Conservation (phyloP, 2,888 invertebrate species). For the Philereme transversata region DNA sequence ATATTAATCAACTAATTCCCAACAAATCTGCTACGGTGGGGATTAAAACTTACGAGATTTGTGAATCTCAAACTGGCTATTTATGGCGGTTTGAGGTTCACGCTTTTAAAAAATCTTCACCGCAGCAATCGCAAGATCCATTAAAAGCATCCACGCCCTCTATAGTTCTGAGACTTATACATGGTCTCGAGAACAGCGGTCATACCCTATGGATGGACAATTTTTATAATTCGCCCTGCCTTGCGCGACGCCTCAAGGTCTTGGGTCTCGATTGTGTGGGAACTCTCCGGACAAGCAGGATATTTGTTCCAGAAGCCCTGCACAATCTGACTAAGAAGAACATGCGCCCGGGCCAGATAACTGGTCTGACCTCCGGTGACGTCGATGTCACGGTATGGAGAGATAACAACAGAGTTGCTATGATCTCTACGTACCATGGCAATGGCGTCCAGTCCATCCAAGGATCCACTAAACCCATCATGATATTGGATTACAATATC, state of each 20-base stretch:
- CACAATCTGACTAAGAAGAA: constrained; percentile 12
- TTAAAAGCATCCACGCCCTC: constrained; percentile 10
- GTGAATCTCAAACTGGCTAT: constrained; percentile 30
- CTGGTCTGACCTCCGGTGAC: constrained; percentile 22
- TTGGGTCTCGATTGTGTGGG: constrained; percentile 41
- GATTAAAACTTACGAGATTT: constrained; percentile 38
- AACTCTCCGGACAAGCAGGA: constrained; percentile 26
- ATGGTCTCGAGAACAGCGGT: constrained; percentile 38
- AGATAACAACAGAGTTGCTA: constrained; percentile 21
- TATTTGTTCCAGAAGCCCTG: constrained; percentile 18
- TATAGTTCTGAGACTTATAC: constrained; percentile 16
- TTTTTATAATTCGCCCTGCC: constrained; percentile 42
- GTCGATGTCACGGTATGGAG: constrained; percentile 30
- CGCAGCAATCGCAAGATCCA: constrained; percentile 18
- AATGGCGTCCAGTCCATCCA: constrained; percentile 8
- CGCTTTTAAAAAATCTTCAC: constrained; percentile 16
- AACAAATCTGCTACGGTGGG: constrained; percentile 28
- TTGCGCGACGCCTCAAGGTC: constrained; percentile 39
- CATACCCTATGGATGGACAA: constrained; percentile 44
- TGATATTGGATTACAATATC: constrained; percentile 33
- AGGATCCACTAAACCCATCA: constrained; percentile 29
- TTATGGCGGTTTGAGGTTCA: constrained; percentile 22
- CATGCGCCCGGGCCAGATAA: constrained; percentile 20
- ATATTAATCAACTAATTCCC: too few relatives aligned
- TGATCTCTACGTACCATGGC: constrained; percentile 34